Evolutionary conservation across 2,113 vertebrate genomes (phyloP).

Genomic region (Collichthys lucidus): DNA sequence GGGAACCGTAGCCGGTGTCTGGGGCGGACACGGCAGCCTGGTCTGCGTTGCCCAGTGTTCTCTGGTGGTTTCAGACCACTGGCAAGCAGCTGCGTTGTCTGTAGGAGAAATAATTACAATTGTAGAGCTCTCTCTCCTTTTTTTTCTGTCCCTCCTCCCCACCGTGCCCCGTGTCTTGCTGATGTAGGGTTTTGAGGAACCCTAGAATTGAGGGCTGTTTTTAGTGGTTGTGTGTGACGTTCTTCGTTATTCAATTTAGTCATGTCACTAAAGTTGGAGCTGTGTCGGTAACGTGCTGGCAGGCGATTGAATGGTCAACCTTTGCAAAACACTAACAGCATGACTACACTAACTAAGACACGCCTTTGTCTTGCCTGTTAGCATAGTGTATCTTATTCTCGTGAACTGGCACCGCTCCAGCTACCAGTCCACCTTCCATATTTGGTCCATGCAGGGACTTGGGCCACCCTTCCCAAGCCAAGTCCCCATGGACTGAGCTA

Average conservation of each 20-base stretch:
- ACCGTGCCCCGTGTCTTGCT: conserved; percentile 56
- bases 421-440: too few species aligned
- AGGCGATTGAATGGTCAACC: conserved; percentile 34
- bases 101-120: conserved; percentile 77
- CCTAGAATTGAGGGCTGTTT: conserved; percentile 73
- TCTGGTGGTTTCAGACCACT: conserved; percentile 70
- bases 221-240: conserved; percentile 80
- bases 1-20: conserved; percentile 69
- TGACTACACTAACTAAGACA: conserved; percentile 4
- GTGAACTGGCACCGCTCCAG: too few species aligned
- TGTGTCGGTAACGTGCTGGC: conserved; percentile 42
- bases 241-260: conserved; percentile 68
- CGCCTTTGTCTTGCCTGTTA: conserved; percentile 7
- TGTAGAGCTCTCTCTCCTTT: conserved; percentile 60
- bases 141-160: conserved; percentile 45
- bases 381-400: neutral
- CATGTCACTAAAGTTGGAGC: conserved; percentile 60
- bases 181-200: conserved; percentile 70
- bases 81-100: conserved; percentile 65
- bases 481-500: too few species aligned
- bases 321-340: conserved; percentile 17
- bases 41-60: conserved; percentile 63
- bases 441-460: too few species aligned
- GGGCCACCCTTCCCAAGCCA: too few species aligned
- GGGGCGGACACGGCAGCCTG: conserved; percentile 56